phyloP scores from a whole-genome alignment of 30 jellyfish, hydroid and myxozoan species.

The Catostylus mosaicus region DNA sequence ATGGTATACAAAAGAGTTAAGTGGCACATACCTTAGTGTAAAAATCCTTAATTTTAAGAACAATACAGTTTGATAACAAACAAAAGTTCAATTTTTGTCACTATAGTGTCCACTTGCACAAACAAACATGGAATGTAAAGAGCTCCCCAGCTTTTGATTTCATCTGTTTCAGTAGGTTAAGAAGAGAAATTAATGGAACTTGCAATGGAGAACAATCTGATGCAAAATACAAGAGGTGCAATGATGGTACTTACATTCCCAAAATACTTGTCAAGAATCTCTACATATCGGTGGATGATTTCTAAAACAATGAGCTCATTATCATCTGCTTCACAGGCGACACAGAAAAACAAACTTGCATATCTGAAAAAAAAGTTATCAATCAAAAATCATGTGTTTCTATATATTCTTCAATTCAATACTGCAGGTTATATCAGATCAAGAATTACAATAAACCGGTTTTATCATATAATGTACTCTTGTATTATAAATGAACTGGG shows the following conservation, averaged over 20 bases:
- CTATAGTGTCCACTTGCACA: too few species aligned
- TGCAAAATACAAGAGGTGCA: neutral
- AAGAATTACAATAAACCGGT: too few species aligned
- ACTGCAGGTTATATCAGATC: too few species aligned
- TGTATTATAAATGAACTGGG: too few species aligned
- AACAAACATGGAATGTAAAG: too few species aligned
- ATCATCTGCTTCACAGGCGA: slow-evolving; percentile 90
- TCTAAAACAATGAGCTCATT: slow-evolving; percentile 85
- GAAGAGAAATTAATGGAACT: neutral
- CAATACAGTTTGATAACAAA: too few species aligned
- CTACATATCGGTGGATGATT: slow-evolving; percentile 95
- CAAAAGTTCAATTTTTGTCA: too few species aligned
- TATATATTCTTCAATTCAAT: too few species aligned
- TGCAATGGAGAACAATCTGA: neutral
- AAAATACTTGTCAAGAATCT: slow-evolving; percentile 90
- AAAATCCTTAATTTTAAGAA: too few species aligned
- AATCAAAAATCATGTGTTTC: neutral
- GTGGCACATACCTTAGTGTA: too few species aligned
- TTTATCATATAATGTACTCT: too few species aligned
- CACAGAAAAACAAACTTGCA: slow-evolving; percentile 96
- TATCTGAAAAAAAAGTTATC: slow-evolving; percentile 44
- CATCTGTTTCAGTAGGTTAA: neutral
- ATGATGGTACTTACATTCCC: slow-evolving; percentile 81
- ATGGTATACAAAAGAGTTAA: too few species aligned
- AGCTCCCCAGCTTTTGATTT: neutral